These are phyloP conservation scores for Tangara arthus DNA, from an alignment of 2,797 vertebrate species.

Conservation along the genomic window DNA sequence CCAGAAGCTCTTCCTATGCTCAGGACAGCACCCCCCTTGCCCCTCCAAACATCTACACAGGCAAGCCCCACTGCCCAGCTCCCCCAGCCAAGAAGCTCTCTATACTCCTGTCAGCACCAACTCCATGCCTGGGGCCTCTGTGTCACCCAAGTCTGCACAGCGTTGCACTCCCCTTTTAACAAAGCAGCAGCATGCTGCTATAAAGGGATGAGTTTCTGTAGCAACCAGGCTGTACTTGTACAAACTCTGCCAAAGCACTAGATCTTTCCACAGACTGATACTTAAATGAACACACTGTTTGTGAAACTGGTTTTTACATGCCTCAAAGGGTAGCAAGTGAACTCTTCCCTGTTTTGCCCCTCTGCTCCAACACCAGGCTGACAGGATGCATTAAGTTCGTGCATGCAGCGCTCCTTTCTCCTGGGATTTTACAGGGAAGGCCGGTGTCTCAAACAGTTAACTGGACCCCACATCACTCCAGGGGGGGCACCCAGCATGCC, in stretches of 20 bases:
- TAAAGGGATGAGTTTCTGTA: slow-evolving; percentile 67
- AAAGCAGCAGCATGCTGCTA: slow-evolving; percentile 37
- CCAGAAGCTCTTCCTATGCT: background rate
- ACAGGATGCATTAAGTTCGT: background rate
- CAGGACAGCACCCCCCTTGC: background rate
- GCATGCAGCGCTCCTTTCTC: background rate
- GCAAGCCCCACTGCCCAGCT: background rate
- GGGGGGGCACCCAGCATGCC: background rate
- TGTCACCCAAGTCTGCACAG: background rate
- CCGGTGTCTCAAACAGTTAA: background rate
- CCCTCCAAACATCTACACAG: background rate
- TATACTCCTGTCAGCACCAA: background rate
- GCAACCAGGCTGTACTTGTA: slow-evolving; percentile 56
- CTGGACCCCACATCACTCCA: background rate
- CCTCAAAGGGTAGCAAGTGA: background rate
- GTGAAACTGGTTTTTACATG: background rate
- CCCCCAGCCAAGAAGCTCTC: background rate
- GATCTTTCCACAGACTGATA: slow-evolving; percentile 46
- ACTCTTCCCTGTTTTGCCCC: background rate
- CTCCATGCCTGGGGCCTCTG: background rate
- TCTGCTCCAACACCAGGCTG: background rate
- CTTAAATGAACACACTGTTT: background rate
- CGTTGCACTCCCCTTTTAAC: slow-evolving; percentile 40
- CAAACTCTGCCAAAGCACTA: slow-evolving; percentile 63
- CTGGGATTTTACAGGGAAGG: background rate